A percentile compares a stretch with the other conserved stretches of the same genome.
These are phyloP conservation scores for Halictus rubicundus DNA, from an alignment of 1,140 invertebrate species.

Conservation along the genomic window DNA sequence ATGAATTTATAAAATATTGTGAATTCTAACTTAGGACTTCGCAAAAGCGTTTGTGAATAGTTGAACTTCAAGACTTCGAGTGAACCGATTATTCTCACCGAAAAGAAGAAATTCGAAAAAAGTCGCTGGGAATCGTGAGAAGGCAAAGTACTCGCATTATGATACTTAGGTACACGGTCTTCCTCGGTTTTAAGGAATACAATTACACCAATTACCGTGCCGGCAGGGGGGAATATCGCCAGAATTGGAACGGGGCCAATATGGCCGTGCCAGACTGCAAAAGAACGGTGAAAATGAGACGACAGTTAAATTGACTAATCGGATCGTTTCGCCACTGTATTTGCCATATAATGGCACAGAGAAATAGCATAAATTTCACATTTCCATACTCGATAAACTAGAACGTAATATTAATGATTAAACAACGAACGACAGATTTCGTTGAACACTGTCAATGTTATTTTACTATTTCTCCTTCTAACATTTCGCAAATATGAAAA, in stretches of 20 bases:
- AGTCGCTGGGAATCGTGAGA: background rate
- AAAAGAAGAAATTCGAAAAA: background rate
- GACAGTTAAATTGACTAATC: conserved; percentile 20
- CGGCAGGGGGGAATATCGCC: conserved; percentile 55
- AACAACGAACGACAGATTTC: no score
- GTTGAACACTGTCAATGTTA: no score
- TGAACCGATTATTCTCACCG: no score
- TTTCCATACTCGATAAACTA: background rate
- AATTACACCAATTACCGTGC: conserved; percentile 55
- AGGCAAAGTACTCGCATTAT: conserved; percentile 69
- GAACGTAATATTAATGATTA: background rate
- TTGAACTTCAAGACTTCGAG: no score
- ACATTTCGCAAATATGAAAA: no score
- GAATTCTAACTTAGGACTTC: no score
- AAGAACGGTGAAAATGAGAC: conserved; percentile 55
- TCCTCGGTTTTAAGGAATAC: conserved; percentile 67
- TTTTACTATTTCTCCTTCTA: no score
- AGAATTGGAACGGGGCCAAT: conserved; percentile 67
- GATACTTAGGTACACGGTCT: conserved; percentile 68
- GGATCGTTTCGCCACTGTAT: background rate
- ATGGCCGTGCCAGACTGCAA: conserved; percentile 66
- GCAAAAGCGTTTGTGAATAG: no score
- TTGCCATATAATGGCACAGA: background rate
- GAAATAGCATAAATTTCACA: background rate
- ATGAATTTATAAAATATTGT: no score